These are phyloP conservation scores for Drosophila lini DNA, from an alignment of 1,140 invertebrate genomes.

Conservation along the genomic window DNA sequence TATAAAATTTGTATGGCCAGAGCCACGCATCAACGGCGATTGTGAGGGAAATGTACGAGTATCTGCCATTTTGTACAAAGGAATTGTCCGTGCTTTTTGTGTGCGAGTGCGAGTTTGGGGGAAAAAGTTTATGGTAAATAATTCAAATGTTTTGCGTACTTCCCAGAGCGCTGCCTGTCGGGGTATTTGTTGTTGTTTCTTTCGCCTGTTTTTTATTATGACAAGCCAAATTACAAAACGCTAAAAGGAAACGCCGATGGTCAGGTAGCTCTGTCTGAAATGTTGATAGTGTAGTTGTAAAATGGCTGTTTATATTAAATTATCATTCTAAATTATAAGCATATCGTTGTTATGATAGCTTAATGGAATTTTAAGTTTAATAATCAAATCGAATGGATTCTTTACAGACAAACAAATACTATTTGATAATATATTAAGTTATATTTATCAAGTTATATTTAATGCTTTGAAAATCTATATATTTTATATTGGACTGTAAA, in stretches of 20 bases:
- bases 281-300: background rate
- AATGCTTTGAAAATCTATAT: background rate
- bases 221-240: constrained; percentile 32
- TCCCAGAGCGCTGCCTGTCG: constrained; percentile 20
- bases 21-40: constrained; percentile 71
- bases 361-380: background rate
- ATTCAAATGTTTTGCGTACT: constrained; percentile 68
- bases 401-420: background rate
- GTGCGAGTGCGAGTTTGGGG: constrained; percentile 6
- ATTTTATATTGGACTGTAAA: background rate
- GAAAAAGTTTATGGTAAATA: constrained; percentile 73
- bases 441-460: background rate
- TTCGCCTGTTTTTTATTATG: constrained; percentile 37
- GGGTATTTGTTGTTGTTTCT: constrained; percentile 29
- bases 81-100: constrained; percentile 38
- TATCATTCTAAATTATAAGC: background rate
- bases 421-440: no score
- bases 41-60: constrained; percentile 34
- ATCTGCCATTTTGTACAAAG: constrained; percentile 52
- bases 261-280: background rate
- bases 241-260: constrained; percentile 1
- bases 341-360: background rate
- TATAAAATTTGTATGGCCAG: constrained; percentile 70
- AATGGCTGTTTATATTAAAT: constrained; percentile 12
- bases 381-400: background rate